phyloP scores from a whole-genome alignment of 2,888 invertebrate species.

The Drosophila picticornis region DNA sequence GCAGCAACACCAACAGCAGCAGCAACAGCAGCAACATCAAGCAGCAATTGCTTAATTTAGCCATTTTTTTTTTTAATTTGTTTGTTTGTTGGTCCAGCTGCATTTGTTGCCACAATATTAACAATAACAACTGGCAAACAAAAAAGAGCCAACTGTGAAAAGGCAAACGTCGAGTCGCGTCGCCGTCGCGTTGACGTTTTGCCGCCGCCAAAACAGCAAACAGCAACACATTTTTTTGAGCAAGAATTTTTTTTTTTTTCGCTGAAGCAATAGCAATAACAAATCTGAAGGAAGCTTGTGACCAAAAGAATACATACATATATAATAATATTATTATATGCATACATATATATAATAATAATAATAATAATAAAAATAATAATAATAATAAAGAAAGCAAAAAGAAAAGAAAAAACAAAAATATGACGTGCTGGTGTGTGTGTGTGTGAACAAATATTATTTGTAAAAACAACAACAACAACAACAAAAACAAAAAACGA shows the following conservation, averaged over 20 bases:
- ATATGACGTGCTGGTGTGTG: conserved; percentile 20
- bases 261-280: conserved; percentile 9
- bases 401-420: conserved; percentile 11
- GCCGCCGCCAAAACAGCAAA: conserved; percentile 74
- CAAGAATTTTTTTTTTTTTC: conserved; percentile 16
- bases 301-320: conserved; percentile 13
- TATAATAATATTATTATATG: conserved; percentile 7
- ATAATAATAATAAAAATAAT: conserved; percentile 1
- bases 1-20: conserved; percentile 22
- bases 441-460: conserved; percentile 24
- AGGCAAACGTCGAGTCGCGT: conserved; percentile 43
- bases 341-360: conserved; percentile 1
- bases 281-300: conserved; percentile 32
- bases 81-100: neutral
- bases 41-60: conserved; percentile 1
- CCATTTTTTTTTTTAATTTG: neutral
- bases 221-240: conserved; percentile 25
- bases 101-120: conserved; percentile 13
- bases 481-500: conserved; percentile 6
- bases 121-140: conserved; percentile 9
- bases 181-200: conserved; percentile 58
- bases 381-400: conserved; percentile 9
- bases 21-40: conserved; percentile 10
- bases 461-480: conserved; percentile 7
- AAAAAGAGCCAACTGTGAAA: conserved; percentile 7